Evolutionary conservation across 2,797 vertebrate species (phyloP).

Genomic region (Poeciliopsis paucimaculata): DNA sequence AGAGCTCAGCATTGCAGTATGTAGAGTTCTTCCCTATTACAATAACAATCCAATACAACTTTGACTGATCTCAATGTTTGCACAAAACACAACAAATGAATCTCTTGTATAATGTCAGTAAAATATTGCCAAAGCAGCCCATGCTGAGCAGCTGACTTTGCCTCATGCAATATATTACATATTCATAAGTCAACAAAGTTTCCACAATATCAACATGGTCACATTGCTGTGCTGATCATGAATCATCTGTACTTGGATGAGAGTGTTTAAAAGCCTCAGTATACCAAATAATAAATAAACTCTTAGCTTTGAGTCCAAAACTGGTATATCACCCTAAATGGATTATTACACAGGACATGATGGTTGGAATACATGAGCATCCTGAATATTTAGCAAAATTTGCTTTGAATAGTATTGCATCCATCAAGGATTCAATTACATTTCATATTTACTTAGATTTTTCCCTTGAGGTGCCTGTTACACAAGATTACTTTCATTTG

Average conservation of each 20-base stretch:
- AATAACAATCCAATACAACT: background rate
- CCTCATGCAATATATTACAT: conserved; percentile 6
- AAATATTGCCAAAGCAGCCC: background rate
- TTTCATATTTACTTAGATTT: conserved; percentile 34
- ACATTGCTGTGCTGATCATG: conserved; percentile 34
- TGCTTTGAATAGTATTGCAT: conserved; percentile 44
- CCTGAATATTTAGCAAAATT: conserved; percentile 35
- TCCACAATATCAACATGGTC: conserved; percentile 22
- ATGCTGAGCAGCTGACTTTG: background rate
- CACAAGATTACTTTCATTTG: conserved; percentile 13
- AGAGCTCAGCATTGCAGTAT: background rate
- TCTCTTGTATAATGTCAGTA: background rate
- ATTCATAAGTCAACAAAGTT: conserved; percentile 12
- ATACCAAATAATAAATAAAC: conserved; percentile 43
- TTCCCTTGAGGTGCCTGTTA: conserved; percentile 21
- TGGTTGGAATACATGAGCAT: conserved; percentile 40
- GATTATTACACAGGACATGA: conserved; percentile 42
- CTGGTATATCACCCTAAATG: conserved; percentile 37
- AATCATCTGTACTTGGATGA: conserved; percentile 44
- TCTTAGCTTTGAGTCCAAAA: conserved; percentile 27
- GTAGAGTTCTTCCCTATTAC: background rate
- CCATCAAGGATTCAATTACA: conserved; percentile 33
- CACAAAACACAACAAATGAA: background rate
- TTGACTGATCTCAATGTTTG: background rate
- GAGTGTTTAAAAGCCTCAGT: conserved; percentile 47